Percentiles rank a stretch among this genome's conserved stretches.
Conservation (phyloP, 2,797 vertebrate genomes). For the Potorous gilbertii region DNA sequence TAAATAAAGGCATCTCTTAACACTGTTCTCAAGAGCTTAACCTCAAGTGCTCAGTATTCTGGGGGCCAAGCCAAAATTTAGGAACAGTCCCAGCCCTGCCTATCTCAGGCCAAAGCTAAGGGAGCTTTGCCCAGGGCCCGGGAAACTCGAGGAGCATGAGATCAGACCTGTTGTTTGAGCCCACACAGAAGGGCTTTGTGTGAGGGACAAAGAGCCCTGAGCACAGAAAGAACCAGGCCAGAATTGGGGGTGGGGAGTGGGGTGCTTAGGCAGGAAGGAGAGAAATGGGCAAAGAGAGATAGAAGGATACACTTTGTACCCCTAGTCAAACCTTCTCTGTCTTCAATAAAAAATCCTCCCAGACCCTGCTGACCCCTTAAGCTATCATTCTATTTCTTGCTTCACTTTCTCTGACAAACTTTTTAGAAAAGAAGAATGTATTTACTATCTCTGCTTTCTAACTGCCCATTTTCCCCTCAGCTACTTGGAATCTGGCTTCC, state of each 20-base stretch:
- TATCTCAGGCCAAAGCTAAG: not conserved
- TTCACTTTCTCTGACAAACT: not conserved
- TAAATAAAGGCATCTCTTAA: not conserved
- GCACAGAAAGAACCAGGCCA: not conserved
- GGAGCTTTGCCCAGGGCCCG: not conserved
- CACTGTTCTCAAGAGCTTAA: not conserved
- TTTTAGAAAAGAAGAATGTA: not conserved
- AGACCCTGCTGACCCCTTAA: not conserved
- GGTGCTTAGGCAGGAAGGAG: conserved; percentile 31
- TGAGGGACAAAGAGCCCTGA: not conserved
- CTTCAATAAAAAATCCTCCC: not conserved
- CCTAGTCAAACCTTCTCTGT: not conserved
- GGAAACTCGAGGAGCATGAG: not conserved
- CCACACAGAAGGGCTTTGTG: not conserved
- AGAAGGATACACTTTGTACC: not conserved
- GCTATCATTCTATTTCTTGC: not conserved
- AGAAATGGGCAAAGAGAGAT: not conserved
- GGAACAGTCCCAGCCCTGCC: not conserved
- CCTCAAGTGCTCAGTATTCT: not conserved
- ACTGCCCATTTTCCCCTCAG: not conserved
- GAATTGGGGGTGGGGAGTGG: not conserved
- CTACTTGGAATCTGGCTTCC: not conserved
- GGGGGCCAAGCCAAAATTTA: not conserved
- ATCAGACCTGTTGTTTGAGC: not conserved
- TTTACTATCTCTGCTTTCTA: not conserved